Conservation (phyloP, 1,140 invertebrate genomes). For the Aphidius ervi region DNA sequence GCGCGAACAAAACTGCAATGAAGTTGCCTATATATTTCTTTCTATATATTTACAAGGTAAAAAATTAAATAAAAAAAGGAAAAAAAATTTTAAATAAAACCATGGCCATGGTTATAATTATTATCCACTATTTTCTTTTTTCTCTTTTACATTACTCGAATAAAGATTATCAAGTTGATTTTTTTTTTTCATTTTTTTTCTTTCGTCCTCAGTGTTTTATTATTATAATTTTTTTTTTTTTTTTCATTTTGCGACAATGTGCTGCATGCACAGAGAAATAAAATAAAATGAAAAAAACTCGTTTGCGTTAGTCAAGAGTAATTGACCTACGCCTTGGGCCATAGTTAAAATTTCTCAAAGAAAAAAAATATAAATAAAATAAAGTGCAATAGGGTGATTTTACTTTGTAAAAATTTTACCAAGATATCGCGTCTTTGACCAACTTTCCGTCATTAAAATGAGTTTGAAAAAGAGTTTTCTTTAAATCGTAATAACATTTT, state of each 20-base stretch:
- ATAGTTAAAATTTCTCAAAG: conserved; percentile 18
- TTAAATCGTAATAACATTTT: too few species aligned
- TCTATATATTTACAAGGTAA: background rate
- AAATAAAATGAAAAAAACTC: conserved; percentile 12
- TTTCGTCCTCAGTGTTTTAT: conserved; percentile 1
- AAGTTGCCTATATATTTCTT: too few species aligned
- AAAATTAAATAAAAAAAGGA: background rate
- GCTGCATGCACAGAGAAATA: too few species aligned
- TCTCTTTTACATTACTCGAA: background rate
- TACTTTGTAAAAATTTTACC: conserved; percentile 5
- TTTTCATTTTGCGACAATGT: conserved; percentile 1
- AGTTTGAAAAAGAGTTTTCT: background rate
- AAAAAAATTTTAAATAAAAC: background rate
- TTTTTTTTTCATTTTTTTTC: background rate
- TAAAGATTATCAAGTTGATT: background rate
- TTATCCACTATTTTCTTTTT: conserved; percentile 10
- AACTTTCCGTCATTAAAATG: conserved; percentile 7
- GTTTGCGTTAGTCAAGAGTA: conserved; percentile 15
- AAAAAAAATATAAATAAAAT: conserved; percentile 1
- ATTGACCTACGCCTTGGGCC: conserved; percentile 21
- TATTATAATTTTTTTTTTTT: conserved; percentile 9
- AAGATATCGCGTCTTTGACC: background rate
- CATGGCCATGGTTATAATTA: too few species aligned
- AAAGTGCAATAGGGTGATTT: conserved; percentile 18
- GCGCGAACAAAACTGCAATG: too few species aligned